Evolutionary conservation across 2,888 invertebrate species (phyloP), one percentile per base, ranked within the genome.

Genomic region (Coecobrya sp.): DNA sequence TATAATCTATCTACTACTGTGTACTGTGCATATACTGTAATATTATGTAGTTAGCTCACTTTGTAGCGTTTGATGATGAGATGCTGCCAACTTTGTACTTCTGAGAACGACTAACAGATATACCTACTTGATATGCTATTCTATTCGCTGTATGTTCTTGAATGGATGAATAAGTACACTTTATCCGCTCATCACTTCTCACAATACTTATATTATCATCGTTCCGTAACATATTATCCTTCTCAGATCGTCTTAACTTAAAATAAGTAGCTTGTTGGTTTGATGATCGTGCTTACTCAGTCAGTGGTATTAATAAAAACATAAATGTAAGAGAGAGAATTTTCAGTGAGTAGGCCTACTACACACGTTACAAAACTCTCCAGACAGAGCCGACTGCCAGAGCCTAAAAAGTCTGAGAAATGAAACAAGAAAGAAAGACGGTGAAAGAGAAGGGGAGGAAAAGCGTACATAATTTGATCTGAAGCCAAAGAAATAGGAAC

Each of bases 391-490:
- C 3, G 25, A 25, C 25, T 62, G 22, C 25, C 62, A 62, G 13
- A 62, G 62, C 25, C 19, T 22, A 25, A 62, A 59, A 62, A 62
- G 0, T 19, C 62, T 22, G 16, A 2, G 68, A 68, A 68, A 68
- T 68, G 25, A 68, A 16, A 62, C 0, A 62, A 10, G n/a, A 62
- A 30, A 30, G 68, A 30, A 36, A 68, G 68, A 27, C 65, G n/a
- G 65, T 13, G 22, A n/a, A n/a, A 36, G n/a, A 70, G n/a, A n/a
- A 42, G 16, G 42, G 82, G 36, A 59, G 22, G 59, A 55, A 70
- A 52, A 59, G 76, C 62, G 68, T 65, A 76, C 87, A 87, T 87
- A 87, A 76, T 76, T 76, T 87, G 87, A 87, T 86, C 86, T 55
- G 73, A 86, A 70, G 86, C 86, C 86, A 86, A 86, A 68, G 36